These are phyloP conservation scores for Enoplosus armatus DNA, from an alignment of 2,797 vertebrate genomes.

Conservation along the genomic window DNA sequence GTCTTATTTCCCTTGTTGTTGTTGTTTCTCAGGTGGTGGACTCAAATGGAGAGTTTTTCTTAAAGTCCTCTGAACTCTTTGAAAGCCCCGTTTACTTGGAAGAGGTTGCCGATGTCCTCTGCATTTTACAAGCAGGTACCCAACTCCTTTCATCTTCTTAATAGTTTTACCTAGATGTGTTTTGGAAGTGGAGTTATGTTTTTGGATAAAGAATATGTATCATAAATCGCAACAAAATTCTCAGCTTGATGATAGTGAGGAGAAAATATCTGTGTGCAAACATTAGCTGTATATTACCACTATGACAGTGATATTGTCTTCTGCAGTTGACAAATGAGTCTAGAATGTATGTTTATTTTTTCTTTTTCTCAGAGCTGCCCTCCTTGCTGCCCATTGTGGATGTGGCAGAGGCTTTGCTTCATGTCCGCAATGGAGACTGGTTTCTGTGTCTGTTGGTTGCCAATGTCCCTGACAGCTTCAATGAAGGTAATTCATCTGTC, in stretches of 20 bases:
- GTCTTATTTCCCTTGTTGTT: constrained; percentile 21
- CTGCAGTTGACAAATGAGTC: neutral
- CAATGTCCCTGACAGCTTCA: constrained; percentile 99
- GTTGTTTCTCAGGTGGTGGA: constrained; percentile 89
- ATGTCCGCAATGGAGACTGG: constrained; percentile 97
- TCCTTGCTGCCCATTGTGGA: constrained; percentile 96
- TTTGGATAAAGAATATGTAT: neutral
- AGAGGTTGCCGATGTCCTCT: constrained; percentile 98
- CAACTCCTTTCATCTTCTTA: neutral
- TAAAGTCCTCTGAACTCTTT: constrained; percentile 97
- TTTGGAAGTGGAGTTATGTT: neutral
- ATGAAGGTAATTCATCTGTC: constrained; percentile 88
- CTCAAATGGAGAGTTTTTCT: constrained; percentile 95
- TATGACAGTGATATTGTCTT: neutral
- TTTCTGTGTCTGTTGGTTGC: constrained; percentile 98
- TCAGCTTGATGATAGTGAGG: neutral
- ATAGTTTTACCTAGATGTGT: neutral
- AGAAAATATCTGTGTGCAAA: neutral
- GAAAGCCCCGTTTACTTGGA: constrained; percentile 98
- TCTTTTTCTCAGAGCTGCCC: constrained; percentile 88
- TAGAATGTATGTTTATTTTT: neutral
- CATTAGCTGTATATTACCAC: neutral
- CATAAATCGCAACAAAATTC: neutral
- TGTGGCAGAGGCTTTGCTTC: constrained; percentile 95
- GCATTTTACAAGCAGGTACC: constrained; percentile 98